A percentile compares a stretch with the other conserved stretches of the same genome.
Evolutionary conservation across 2,797 vertebrate genomes (phyloP).

Genomic region (Macropodus opercularis): DNA sequence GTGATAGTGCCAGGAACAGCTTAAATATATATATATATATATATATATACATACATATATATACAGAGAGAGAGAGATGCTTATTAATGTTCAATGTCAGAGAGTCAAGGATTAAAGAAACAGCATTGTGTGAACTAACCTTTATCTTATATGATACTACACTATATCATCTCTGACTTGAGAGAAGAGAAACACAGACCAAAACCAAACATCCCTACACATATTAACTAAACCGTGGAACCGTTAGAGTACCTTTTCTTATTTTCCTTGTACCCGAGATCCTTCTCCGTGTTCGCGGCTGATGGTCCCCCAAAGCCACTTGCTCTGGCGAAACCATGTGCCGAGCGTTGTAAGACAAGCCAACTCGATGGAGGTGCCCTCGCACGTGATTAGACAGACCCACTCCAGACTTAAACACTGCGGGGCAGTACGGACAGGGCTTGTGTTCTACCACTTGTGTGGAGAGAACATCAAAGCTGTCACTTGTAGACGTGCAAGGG

Average conservation of each 20-base stretch:
- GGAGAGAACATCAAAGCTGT: slow-evolving; percentile 78
- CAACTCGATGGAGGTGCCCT: slow-evolving; percentile 92
- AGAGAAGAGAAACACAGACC: no score
- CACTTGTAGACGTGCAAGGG: slow-evolving; percentile 72
- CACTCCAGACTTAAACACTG: slow-evolving; percentile 92
- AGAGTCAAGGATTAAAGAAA: no score
- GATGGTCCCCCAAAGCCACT: slow-evolving; percentile 90
- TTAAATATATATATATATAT: no score
- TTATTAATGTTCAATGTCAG: no score
- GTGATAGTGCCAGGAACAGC: no score
- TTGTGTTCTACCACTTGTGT: slow-evolving; percentile 85
- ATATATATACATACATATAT: no score
- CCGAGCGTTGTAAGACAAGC: slow-evolving; percentile 91
- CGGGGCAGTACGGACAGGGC: slow-evolving; percentile 90
- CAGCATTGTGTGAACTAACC: no score
- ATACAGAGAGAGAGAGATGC: no score
- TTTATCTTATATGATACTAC: no score
- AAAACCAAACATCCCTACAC: no score
- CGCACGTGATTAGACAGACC: slow-evolving; percentile 94
- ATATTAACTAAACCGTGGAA: no score
- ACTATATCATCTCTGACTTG: no score
- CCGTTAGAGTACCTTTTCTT: slow-evolving; percentile 90
- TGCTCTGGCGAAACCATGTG: slow-evolving; percentile 94
- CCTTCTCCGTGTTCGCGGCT: slow-evolving; percentile 89
- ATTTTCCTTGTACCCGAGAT: slow-evolving; percentile 81